These are phyloP conservation scores for Zootermopsis nevadensis DNA, from an alignment of 2,888 invertebrate species.

Conservation along the genomic window DNA sequence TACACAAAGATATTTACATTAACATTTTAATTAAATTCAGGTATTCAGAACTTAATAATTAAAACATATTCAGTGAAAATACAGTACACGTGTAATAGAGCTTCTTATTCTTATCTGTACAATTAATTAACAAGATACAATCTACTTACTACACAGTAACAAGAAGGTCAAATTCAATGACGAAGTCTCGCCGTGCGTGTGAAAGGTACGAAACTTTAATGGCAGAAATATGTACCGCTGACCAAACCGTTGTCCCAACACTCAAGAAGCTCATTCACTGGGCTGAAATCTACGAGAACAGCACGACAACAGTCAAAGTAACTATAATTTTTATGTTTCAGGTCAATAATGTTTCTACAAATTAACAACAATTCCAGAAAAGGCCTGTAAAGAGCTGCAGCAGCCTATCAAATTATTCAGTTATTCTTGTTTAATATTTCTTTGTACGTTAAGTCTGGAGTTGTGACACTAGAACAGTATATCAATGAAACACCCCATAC, in stretches of 20 bases:
- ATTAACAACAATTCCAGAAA: background rate
- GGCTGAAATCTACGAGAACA: background rate
- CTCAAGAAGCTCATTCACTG: background rate
- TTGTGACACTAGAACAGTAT: background rate
- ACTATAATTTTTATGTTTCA: background rate
- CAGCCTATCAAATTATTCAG: conserved; percentile 8
- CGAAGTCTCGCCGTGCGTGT: background rate
- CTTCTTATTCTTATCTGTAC: background rate
- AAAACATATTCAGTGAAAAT: background rate
- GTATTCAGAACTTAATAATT: conserved; percentile 29
- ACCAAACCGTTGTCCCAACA: background rate
- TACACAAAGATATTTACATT: conserved; percentile 35
- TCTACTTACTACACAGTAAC: background rate
- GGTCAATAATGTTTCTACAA: conserved; percentile 7
- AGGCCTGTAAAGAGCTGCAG: conserved; percentile 47
- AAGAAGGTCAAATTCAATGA: background rate
- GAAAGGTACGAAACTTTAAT: too few species aligned
- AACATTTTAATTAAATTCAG: conserved; percentile 35
- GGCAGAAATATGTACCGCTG: background rate
- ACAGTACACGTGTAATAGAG: background rate
- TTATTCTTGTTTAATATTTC: conserved; percentile 21
- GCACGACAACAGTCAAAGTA: background rate
- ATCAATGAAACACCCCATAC: background rate
- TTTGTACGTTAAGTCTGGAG: background rate
- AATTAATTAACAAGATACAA: conserved; percentile 4